phyloP scores from a whole-genome alignment of 2,113 vertebrate genomes.

The Bambusicola thoracicus region DNA sequence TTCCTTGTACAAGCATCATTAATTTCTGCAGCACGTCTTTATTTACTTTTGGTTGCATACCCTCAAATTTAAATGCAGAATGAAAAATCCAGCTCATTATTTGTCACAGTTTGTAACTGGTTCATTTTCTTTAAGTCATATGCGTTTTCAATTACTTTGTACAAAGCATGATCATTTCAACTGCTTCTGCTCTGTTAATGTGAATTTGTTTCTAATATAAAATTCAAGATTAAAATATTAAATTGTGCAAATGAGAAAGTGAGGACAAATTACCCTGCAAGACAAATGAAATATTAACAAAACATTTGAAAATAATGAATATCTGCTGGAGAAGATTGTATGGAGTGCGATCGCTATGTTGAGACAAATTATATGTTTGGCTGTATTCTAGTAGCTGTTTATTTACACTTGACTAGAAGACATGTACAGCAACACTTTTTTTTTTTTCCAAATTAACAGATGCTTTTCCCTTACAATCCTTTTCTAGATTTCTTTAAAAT shows the following conservation, averaged over 20 bases:
- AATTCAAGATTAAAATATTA: constrained; percentile 70
- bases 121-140: constrained; percentile 27
- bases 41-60: constrained; percentile 67
- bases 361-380: constrained; percentile 8
- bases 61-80: constrained; percentile 59
- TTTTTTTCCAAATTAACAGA: not conserved
- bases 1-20: constrained; percentile 44
- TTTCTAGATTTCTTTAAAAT: not conserved
- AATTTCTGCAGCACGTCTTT: constrained; percentile 69
- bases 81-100: constrained; percentile 51
- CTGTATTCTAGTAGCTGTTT: not conserved
- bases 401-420: not conserved
- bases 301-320: constrained; percentile 3
- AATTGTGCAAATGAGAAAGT: constrained; percentile 64
- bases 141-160: constrained; percentile 23
- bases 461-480: not conserved
- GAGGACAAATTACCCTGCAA: constrained; percentile 61
- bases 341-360: not conserved
- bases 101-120: constrained; percentile 56
- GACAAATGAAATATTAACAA: constrained; percentile 19
- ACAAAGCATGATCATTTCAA: constrained; percentile 53
- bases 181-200: constrained; percentile 4
- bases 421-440: not conserved
- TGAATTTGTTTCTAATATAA: constrained; percentile 29
- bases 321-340: constrained; percentile 13